phyloP scores from a whole-genome alignment of 92 coral and sea anemone genomes.

The Phymanthus crucifer region DNA sequence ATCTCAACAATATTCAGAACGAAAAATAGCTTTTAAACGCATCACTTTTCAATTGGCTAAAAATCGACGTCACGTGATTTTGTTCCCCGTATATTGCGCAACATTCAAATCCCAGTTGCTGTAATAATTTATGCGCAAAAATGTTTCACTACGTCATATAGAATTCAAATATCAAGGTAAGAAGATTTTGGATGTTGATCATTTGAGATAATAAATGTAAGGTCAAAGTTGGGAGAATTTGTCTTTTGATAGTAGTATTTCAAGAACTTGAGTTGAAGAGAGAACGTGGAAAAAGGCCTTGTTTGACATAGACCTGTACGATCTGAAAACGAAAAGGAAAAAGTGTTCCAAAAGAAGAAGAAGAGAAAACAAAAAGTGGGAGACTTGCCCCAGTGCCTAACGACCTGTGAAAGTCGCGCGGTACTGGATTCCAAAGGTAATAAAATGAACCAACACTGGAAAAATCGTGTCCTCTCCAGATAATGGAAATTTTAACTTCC shows the following conservation, averaged over 20 bases:
- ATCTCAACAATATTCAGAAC: not conserved
- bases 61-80: not conserved
- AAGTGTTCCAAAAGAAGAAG: not conserved
- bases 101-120: not conserved
- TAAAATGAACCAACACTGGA: not conserved
- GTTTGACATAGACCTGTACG: conserved; percentile 57
- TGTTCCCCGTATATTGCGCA: not conserved
- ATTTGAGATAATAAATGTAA: too few species aligned
- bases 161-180: not conserved
- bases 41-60: not conserved
- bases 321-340: conserved; percentile 34
- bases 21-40: not conserved
- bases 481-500: too few species aligned
- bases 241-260: not conserved
- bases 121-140: not conserved
- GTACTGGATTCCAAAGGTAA: not conserved
- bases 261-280: conserved; percentile 33
- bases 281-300: conserved; percentile 61
- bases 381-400: not conserved
- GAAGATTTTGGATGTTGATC: not conserved
- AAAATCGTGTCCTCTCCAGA: too few species aligned
- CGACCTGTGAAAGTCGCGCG: not conserved
- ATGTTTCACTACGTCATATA: not conserved
- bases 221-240: not conserved
- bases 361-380: not conserved